Evolutionary conservation across 2,113 vertebrate species (phyloP), one percentile per base, ranked within the genome.

Genomic region (Ameiurus melas): DNA sequence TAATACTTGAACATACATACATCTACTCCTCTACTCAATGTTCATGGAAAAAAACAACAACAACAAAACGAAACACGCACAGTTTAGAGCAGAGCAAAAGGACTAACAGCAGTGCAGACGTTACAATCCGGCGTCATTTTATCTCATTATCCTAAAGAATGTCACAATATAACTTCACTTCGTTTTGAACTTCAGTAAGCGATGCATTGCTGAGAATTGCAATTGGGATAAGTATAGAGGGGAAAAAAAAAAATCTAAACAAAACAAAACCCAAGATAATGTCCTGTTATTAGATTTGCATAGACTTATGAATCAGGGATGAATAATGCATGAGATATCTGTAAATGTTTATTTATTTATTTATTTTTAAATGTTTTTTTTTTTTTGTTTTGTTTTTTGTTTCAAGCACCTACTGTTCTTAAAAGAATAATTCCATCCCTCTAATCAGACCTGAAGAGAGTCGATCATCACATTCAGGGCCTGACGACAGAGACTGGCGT

Each of bases 211-310:
- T 47, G 25, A 78, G 27, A 80, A 33, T 0, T 20, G 7, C 1
- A 57, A 33, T 57, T 3, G 4, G n/a, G 16, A 57, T 55, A 30
- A 80, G 30, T 57, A 80, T 19, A 3, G 39, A 4, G 1, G 43
- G 12, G 9, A 20, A 22, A 70, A 73, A 20, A 36, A 19, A 36
- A 66, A 62, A 43, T 0, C 6, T 47, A 47, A 47, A 47, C 43
- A 47, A 47, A 47, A 47, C 43, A 77, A 77, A 39, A 39, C 39
- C 47, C 43, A 12, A 43, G 0, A 75, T 9, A 36, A 36, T 36
- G 62, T 39, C 47, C 60, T 62, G 47, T 1, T 58, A 43, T 58
- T 88, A 68, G 86, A 88, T 88, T 88, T 88, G 87, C 87, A 88
- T 88, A 88, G 87, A 88, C 53, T 87, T 53, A 64, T 84, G 70